phyloP scores from a whole-genome alignment of 2,113 vertebrate genomes.

The Holacanthus passer region DNA sequence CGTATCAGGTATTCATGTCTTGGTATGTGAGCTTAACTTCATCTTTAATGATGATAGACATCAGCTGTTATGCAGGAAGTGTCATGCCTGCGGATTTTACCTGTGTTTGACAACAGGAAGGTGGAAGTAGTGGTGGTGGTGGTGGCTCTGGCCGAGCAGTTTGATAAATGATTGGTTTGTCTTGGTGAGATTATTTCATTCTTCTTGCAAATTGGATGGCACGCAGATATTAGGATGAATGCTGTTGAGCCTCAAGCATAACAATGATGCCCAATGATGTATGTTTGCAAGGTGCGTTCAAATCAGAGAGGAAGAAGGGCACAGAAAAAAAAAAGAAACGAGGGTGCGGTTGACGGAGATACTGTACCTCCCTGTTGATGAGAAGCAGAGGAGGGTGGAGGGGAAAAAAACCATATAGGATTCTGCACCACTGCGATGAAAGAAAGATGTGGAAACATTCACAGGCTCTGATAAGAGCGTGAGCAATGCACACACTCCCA shows the following conservation, averaged over 20 bases:
- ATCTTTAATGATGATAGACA: slow-evolving; percentile 52
- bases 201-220: slow-evolving; percentile 75
- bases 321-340: no score
- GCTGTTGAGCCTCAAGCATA: slow-evolving; percentile 58
- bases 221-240: slow-evolving; percentile 75
- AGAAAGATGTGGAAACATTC: slow-evolving; percentile 47
- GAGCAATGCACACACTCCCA: neutral
- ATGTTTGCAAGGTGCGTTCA: slow-evolving; percentile 46
- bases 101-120: slow-evolving; percentile 9
- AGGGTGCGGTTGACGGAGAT: slow-evolving; percentile 10
- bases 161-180: slow-evolving; percentile 75
- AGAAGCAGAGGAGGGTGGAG: neutral
- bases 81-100: slow-evolving; percentile 31
- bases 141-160: slow-evolving; percentile 24
- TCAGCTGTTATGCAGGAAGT: slow-evolving; percentile 34
- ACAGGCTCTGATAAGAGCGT: slow-evolving; percentile 39
- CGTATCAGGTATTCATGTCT: slow-evolving; percentile 58
- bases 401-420: neutral
- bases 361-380: slow-evolving; percentile 35
- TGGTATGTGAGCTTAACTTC: slow-evolving; percentile 56
- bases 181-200: slow-evolving; percentile 73
- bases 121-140: neutral
- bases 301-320: neutral
- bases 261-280: slow-evolving; percentile 58
- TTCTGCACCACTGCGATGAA: slow-evolving; percentile 6